Evolutionary conservation across 2,113 vertebrate species (phyloP).

Genomic region (human (Homo sapiens)): GRCh38 chr11:15171001-15171500

Average conservation of each 20-base stretch:
- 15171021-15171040: background rate
- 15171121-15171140: background rate
- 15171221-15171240: background rate
- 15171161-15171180: background rate
- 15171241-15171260: background rate
- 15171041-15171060: background rate
- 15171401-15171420: background rate
- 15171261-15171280: background rate
- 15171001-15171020: slow-evolving; percentile 23
- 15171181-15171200: background rate
- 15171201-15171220: background rate
- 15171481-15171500: background rate
- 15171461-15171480: background rate
- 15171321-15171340: rapidly evolving
- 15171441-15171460: background rate
- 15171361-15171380: background rate
- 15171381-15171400: background rate
- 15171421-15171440: background rate
- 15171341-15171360: background rate
- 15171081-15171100: background rate
- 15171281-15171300: background rate
- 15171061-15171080: background rate
- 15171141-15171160: too few relatives aligned
- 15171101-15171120: background rate
- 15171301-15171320: rapidly evolving